Base-by-base conservation (phyloP, 2,888 invertebrate species). In the Bembecia ichneumoniformis region DNA sequence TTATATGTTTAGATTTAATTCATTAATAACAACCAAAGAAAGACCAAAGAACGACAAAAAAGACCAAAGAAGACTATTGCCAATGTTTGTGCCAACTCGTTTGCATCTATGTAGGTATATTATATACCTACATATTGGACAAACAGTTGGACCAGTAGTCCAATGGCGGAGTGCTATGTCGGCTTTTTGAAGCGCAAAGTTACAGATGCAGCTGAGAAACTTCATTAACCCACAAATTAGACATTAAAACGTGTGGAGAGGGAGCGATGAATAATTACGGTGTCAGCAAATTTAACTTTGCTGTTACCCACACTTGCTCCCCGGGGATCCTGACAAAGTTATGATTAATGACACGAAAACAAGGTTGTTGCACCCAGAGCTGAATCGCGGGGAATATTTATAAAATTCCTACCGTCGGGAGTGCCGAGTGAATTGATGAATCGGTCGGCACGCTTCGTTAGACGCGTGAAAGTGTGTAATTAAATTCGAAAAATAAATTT, bases 291-390 rank as follows among this genome's bases (percentile, higher is more conserved):
- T 16, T 44, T 44, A 44, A 44, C 7, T 44, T 44, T 44, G 17
- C 16, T 15, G 14, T 40, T 51, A 59, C 51, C 51, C 50, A 54
- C 55, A 48, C 58, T 57, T 52, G 55, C 59, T 55, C 51, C 50
- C 51, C 46, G 43, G 58, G 56, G 51, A 56, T 50, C 60, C 60
- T 64, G 68, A 69, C 68, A 70, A 64, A 62, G 54, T 54, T 59
- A 64, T 70, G 71, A 71, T 71, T 59, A 61, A 71, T 58, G 63
- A 63, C 59, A 51, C 62, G 7, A 54, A 59, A 52, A 52, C 46
- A 47, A 47, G 58, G 63, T 59, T 59, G 57, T 58, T 57, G 60
- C 60, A 55, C 58, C 43, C 11, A 17, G 14, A 44, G 56, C 54
- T 59, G 64, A 66, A 59, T 64, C 65, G 65, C 58, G 52, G 47